Conservation (phyloP, 2,797 vertebrate species). For the Chiroxiphia lanceolata region DNA sequence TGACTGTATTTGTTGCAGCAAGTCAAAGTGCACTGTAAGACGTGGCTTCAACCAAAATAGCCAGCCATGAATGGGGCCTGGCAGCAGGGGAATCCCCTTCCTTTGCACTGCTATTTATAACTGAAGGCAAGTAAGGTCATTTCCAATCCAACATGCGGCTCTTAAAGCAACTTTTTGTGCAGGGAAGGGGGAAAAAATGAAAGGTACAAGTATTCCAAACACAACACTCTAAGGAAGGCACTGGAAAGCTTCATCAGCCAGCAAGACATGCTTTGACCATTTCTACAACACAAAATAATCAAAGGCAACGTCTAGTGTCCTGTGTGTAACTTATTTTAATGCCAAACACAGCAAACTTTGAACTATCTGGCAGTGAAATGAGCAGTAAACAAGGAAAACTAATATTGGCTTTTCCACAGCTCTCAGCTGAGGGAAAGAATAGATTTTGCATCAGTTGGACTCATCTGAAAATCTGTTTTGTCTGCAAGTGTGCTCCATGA, state of each 20-base stretch:
- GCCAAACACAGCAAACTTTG: neutral
- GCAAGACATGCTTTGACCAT: neutral
- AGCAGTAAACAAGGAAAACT: neutral
- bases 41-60: neutral
- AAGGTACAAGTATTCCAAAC: neutral
- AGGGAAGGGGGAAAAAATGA: neutral
- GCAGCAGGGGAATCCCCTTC: slow-evolving; percentile 12
- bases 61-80: neutral
- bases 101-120: neutral
- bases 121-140: neutral
- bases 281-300: neutral
- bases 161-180: neutral
- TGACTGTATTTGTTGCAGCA: neutral
- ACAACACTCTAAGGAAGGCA: neutral
- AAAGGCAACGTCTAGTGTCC: neutral
- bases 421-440: neutral
- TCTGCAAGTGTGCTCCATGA: neutral
- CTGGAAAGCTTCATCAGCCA: neutral
- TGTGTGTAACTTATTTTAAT: neutral
- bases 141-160: neutral
- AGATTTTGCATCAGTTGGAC: neutral
- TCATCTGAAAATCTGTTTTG: neutral
- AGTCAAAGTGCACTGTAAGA: neutral
- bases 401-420: neutral
- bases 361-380: neutral